phyloP scores from a whole-genome alignment of 2,888 invertebrate genomes.

The Pristionchus mayeri region DNA sequence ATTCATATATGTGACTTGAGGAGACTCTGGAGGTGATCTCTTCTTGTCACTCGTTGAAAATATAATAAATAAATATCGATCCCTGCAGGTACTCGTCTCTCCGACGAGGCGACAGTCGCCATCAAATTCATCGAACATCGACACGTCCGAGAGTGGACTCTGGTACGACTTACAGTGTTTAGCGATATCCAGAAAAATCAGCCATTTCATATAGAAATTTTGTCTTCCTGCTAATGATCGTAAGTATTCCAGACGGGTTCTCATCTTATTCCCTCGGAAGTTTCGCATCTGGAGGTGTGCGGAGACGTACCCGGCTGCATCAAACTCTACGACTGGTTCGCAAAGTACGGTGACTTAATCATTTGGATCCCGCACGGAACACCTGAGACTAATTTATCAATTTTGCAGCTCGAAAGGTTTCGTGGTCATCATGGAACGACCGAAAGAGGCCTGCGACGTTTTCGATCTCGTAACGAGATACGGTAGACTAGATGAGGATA shows the following conservation, averaged over 20 bases:
- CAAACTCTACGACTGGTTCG: slow-evolving; percentile 72
- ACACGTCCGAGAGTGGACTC: slow-evolving; percentile 63
- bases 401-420: slow-evolving; percentile 71
- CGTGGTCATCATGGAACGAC: slow-evolving; percentile 72
- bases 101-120: slow-evolving; percentile 62
- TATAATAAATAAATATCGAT: not conserved
- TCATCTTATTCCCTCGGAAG: slow-evolving; percentile 72
- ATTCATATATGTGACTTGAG: too few relatives aligned
- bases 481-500: slow-evolving; percentile 70
- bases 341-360: slow-evolving; percentile 63
- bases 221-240: not conserved
- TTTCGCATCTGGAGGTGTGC: slow-evolving; percentile 72
- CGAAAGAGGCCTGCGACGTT: slow-evolving; percentile 70
- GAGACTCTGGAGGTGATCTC: too few relatives aligned
- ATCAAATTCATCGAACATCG: slow-evolving; percentile 63
- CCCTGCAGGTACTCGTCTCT: slow-evolving; percentile 52
- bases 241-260: slow-evolving; percentile 62
- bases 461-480: slow-evolving; percentile 71
- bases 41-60: too few relatives aligned
- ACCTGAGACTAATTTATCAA: not conserved
- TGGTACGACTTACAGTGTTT: slow-evolving; percentile 51
- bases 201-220: not conserved
- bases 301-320: slow-evolving; percentile 69
- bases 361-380: not conserved
- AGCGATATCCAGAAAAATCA: not conserved